Percentiles rank a stretch among this genome's conserved stretches.
Evolutionary conservation across 1,140 invertebrate species (phyloP).

Genomic region (Meteorus sp.): DNA sequence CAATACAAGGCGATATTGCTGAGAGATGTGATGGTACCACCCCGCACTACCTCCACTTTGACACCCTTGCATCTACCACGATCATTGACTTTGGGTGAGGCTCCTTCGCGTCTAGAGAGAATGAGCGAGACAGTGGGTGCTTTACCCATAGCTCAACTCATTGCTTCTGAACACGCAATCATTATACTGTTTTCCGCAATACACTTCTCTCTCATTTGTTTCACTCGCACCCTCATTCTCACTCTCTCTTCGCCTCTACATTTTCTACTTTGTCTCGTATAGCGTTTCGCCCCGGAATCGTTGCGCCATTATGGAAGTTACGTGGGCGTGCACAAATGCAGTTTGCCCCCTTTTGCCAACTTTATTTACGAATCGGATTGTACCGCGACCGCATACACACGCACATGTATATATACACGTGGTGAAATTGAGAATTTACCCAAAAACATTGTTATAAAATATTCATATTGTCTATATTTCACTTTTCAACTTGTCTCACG

Average conservation of each 20-base stretch:
- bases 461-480: too few relatives aligned
- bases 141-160: slow-evolving; percentile 39
- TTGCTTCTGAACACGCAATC: slow-evolving; percentile 53
- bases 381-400: too few relatives aligned
- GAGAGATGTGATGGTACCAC: slow-evolving; percentile 31
- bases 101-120: slow-evolving; percentile 1
- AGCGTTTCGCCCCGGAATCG: slow-evolving; percentile 41
- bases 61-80: slow-evolving; percentile 19
- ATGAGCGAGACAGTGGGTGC: background rate
- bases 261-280: slow-evolving; percentile 13
- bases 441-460: too few relatives aligned
- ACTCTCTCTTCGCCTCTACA: slow-evolving; percentile 30
- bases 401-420: too few relatives aligned
- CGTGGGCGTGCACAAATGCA: slow-evolving; percentile 56
- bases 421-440: too few relatives aligned
- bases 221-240: background rate
- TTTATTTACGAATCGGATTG: slow-evolving; percentile 57
- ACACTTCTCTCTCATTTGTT: slow-evolving; percentile 20
- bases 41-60: slow-evolving; percentile 22
- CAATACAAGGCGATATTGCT: too few relatives aligned
- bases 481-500: too few relatives aligned
- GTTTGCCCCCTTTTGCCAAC: slow-evolving; percentile 55
- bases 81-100: slow-evolving; percentile 8
- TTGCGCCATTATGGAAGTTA: slow-evolving; percentile 57
- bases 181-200: slow-evolving; percentile 45